These are phyloP conservation scores for Scrobipalpa costella DNA, from an alignment of 2,888 invertebrate species.

Conservation along the genomic window DNA sequence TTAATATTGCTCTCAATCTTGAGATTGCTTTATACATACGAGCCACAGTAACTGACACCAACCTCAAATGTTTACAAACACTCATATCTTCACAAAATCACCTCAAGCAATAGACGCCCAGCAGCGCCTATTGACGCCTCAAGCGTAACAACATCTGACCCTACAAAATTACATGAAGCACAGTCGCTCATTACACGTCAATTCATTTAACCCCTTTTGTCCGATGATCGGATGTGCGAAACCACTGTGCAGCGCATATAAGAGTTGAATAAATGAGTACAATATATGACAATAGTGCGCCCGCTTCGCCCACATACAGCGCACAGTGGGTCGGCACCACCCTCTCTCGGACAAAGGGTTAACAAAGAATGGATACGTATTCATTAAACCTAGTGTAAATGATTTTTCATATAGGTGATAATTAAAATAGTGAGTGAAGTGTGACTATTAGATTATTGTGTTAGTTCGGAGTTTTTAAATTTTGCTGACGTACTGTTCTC, in stretches of 20 bases:
- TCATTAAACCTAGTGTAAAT: slow-evolving; percentile 22
- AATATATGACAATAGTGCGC: neutral
- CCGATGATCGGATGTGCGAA: slow-evolving; percentile 26
- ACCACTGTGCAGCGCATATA: slow-evolving; percentile 1
- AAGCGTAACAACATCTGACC: slow-evolving; percentile 50
- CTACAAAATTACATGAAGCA: slow-evolving; percentile 43
- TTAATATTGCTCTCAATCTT: too few species aligned
- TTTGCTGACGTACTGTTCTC: neutral
- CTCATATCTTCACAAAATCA: slow-evolving; percentile 6
- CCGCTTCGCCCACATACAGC: slow-evolving; percentile 51
- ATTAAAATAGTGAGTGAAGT: slow-evolving; percentile 16
- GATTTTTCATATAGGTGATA: slow-evolving; percentile 15
- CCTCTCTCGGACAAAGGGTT: slow-evolving; percentile 46
- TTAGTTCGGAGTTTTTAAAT: neutral
- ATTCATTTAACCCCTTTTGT: slow-evolving; percentile 54
- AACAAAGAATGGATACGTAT: slow-evolving; percentile 28
- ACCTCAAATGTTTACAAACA: slow-evolving; percentile 14
- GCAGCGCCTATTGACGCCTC: slow-evolving; percentile 44
- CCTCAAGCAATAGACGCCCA: slow-evolving; percentile 22
- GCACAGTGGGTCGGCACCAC: slow-evolving; percentile 60
- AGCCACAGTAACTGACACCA: neutral
- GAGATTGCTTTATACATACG: too few species aligned
- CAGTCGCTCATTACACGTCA: slow-evolving; percentile 63
- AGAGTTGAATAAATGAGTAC: neutral
- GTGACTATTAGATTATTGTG: slow-evolving; percentile 1